These are phyloP conservation scores for western clawed frog (Xenopus tropicalis) DNA, from an alignment of 2,113 vertebrate species.

Conservation along the genomic window DNA sequence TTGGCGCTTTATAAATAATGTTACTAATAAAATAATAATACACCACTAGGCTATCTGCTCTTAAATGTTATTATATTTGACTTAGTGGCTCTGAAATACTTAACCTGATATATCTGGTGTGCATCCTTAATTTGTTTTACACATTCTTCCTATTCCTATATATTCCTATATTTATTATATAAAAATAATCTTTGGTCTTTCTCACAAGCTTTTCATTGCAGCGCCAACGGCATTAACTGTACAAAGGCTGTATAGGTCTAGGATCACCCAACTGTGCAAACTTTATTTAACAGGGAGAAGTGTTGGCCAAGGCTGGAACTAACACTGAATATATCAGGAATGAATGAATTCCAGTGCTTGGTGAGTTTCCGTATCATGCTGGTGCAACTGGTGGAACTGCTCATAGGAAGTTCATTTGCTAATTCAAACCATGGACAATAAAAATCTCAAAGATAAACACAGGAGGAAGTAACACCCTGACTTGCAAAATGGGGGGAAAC, in stretches of 20 bases:
- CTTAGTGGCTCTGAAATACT: conserved; percentile 11
- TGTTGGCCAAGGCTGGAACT: conserved; percentile 24
- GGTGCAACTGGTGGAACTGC: conserved; percentile 27
- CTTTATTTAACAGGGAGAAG: conserved; percentile 17
- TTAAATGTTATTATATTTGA: conserved; percentile 43
- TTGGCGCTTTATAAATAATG: too few species aligned
- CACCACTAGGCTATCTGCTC: too few species aligned
- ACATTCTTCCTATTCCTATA: conserved; percentile 35
- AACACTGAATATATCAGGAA: conserved; percentile 25
- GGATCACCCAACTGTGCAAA: conserved; percentile 22
- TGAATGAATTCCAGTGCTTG: conserved; percentile 46
- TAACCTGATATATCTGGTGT: conserved; percentile 36
- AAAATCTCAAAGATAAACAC: conserved; percentile 57
- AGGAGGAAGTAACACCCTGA: conserved; percentile 60
- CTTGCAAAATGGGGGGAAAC: conserved; percentile 50
- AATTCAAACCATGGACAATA: conserved; percentile 53
- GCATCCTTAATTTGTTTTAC: conserved; percentile 44
- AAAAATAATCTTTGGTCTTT: conserved; percentile 28
- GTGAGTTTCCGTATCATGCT: conserved; percentile 31
- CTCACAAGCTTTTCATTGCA: conserved; percentile 41
- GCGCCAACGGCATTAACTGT: conserved; percentile 32
- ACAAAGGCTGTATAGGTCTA: conserved; percentile 4
- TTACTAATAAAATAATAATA: too few species aligned
- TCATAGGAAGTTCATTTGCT: conserved; percentile 49
- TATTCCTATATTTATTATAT: conserved; percentile 33